These are phyloP conservation scores for Micrastur ruficollis DNA, from an alignment of 2,797 vertebrate genomes.

Conservation along the genomic window DNA sequence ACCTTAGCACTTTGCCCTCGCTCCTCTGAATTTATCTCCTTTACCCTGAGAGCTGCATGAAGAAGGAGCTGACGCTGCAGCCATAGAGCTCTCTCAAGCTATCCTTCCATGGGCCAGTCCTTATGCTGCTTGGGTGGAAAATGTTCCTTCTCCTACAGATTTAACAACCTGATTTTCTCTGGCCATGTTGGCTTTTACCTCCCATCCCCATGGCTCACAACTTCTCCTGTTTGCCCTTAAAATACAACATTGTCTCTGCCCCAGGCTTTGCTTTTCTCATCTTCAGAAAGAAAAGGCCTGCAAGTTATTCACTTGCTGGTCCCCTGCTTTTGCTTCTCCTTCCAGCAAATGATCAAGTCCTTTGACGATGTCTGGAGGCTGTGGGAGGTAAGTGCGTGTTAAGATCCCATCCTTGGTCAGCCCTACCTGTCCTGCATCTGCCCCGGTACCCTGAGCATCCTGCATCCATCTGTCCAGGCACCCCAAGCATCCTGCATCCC, in stretches of 20 bases:
- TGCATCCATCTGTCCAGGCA: neutral
- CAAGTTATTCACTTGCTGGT: conserved; percentile 26
- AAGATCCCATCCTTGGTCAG: neutral
- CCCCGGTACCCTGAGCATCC: neutral
- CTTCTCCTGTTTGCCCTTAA: neutral
- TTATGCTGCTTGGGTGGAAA: neutral
- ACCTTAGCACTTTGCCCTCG: neutral
- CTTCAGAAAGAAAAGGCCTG: conserved; percentile 17
- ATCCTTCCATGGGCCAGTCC: neutral
- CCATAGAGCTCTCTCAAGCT: neutral
- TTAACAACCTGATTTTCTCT: neutral
- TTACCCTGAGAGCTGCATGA: neutral
- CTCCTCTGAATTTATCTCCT: neutral
- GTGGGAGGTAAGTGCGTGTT: conserved; percentile 16
- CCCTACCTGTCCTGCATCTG: neutral
- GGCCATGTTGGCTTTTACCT: neutral
- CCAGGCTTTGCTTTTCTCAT: neutral
- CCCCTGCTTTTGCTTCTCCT: conserved; percentile 62
- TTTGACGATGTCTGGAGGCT: conserved; percentile 45
- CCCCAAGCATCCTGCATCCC: neutral
- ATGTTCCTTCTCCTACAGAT: neutral
- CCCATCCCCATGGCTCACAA: neutral
- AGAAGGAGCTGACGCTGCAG: neutral
- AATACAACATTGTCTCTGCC: neutral
- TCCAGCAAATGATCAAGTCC: conserved; percentile 46